Evolutionary conservation across 1,140 invertebrate genomes (phyloP).

Genomic region (Lepidurus apus): DNA sequence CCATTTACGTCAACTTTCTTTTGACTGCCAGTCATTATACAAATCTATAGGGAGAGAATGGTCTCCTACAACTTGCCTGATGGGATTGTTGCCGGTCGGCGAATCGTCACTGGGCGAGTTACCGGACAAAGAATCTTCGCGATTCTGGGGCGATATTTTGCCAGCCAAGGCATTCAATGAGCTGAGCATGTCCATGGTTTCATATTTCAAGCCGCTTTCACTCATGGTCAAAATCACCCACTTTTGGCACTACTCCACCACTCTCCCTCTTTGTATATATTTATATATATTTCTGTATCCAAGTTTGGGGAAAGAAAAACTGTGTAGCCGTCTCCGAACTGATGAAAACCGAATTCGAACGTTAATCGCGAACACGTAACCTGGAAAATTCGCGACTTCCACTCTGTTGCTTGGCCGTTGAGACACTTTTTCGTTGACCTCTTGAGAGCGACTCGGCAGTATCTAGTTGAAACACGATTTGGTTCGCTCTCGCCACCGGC

Average conservation of each 20-base stretch:
- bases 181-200: slow-evolving; percentile 38
- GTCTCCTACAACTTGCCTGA: slow-evolving; percentile 6
- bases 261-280: neutral
- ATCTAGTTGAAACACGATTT: slow-evolving; percentile 19
- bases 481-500: neutral
- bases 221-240: slow-evolving; percentile 5
- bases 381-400: neutral
- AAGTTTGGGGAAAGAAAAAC: neutral
- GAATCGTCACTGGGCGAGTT: slow-evolving; percentile 29
- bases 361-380: neutral
- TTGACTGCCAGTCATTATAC: neutral
- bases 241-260: slow-evolving; percentile 9
- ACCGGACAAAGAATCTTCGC: slow-evolving; percentile 26
- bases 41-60: neutral
- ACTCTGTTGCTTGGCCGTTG: neutral
- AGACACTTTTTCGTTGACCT: slow-evolving; percentile 4
- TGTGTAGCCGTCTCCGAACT: neutral
- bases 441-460: neutral
- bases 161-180: slow-evolving; percentile 38
- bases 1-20: too few relatives aligned
- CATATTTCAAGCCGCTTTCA: slow-evolving; percentile 12
- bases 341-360: neutral
- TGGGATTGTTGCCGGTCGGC: slow-evolving; percentile 24
- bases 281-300: neutral
- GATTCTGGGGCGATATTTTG: slow-evolving; percentile 40